phyloP scores from a whole-genome alignment of 1,140 invertebrate species.

The Drosophila prosaltans region DNA sequence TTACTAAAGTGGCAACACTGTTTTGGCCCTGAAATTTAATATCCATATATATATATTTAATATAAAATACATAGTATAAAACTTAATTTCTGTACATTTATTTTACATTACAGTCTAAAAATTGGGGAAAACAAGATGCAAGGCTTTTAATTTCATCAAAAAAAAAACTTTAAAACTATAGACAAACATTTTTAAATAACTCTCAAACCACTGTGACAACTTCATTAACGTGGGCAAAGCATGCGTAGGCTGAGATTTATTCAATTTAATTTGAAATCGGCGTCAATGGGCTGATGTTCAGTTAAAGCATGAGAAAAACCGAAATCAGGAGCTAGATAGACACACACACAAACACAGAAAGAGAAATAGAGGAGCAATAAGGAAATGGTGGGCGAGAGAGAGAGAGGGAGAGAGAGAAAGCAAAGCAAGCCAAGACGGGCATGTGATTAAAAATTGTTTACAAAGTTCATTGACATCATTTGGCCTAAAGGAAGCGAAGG shows the following conservation, averaged over 20 bases:
- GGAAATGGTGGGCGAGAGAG: not conserved
- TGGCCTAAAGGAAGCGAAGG: not conserved
- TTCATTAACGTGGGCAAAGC: slow-evolving; percentile 52
- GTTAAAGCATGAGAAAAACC: slow-evolving; percentile 9
- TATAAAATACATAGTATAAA: too few relatives aligned
- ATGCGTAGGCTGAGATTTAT: slow-evolving; percentile 69
- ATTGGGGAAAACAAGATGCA: too few relatives aligned
- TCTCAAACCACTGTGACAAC: slow-evolving; percentile 22
- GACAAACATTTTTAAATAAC: too few relatives aligned
- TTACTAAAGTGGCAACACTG: too few relatives aligned
- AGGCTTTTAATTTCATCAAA: too few relatives aligned
- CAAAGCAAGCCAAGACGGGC: slow-evolving; percentile 18
- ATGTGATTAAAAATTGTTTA: slow-evolving; percentile 80
- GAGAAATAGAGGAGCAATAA: not conserved
- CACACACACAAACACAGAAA: not conserved
- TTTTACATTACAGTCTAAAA: too few relatives aligned
- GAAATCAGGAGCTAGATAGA: not conserved
- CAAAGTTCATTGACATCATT: slow-evolving; percentile 73
- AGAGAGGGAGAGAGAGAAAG: not conserved
- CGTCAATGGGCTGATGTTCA: slow-evolving; percentile 49
- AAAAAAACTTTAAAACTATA: too few relatives aligned
- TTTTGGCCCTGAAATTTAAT: too few relatives aligned
- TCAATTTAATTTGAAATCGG: slow-evolving; percentile 79
- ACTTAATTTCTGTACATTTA: too few relatives aligned
- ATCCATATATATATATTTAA: too few relatives aligned